Percentiles rank a stretch among this genome's conserved stretches.
Conservation (phyloP, 2,888 invertebrate species). For the Drosophila nr. perissopoda region DNA sequence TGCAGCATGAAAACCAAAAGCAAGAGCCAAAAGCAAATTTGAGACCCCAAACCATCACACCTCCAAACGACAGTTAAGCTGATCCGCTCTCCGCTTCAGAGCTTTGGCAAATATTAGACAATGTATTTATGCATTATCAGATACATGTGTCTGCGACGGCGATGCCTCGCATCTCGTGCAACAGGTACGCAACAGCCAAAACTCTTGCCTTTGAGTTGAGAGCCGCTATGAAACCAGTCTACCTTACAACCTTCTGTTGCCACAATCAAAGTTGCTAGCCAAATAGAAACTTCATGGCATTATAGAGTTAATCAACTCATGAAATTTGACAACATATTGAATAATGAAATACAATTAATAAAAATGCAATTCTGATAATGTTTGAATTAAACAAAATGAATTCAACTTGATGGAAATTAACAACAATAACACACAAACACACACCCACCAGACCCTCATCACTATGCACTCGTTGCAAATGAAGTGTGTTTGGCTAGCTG, state of each 20-base stretch:
- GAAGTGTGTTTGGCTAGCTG: constrained; percentile 13
- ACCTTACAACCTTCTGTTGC: background rate
- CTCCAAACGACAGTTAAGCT: constrained; percentile 66
- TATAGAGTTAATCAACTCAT: background rate
- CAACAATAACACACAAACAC: background rate
- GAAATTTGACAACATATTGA: background rate
- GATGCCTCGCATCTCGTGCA: background rate
- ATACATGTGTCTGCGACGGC: constrained; percentile 4
- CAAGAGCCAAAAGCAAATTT: constrained; percentile 58
- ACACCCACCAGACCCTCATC: background rate
- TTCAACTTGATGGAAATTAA: constrained; percentile 26
- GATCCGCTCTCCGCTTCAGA: constrained; percentile 16
- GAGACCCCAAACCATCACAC: constrained; percentile 32
- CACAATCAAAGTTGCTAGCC: background rate
- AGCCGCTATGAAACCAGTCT: background rate
- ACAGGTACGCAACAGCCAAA: background rate
- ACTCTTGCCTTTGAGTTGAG: background rate
- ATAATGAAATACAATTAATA: background rate
- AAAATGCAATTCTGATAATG: background rate
- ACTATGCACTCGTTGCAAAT: constrained; percentile 5
- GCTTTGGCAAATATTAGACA: constrained; percentile 70
- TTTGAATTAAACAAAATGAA: constrained; percentile 15
- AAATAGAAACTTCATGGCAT: background rate
- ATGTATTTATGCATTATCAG: constrained; percentile 69
- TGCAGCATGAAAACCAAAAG: constrained; percentile 26